A percentile compares a stretch with the other conserved stretches of the same genome.
Evolutionary conservation across 2,113 vertebrate genomes (phyloP).

Genomic region (Oryzias woworae): DNA sequence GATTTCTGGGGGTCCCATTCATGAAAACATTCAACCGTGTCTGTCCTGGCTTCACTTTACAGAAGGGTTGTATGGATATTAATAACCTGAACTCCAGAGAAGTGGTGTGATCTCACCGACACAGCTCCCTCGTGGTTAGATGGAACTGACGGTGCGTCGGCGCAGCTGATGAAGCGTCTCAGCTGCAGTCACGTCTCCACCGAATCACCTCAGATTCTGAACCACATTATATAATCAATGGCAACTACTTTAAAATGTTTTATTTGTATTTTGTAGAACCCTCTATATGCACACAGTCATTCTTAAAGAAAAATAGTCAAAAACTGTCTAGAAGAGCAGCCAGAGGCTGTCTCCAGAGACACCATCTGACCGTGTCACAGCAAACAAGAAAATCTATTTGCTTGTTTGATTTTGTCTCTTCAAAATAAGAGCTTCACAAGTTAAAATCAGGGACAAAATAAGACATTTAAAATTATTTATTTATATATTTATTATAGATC

Average conservation of each 20-base stretch:
- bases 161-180: constrained; percentile 26
- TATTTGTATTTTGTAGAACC: constrained; percentile 29
- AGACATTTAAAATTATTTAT: no score
- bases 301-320: constrained; percentile 43
- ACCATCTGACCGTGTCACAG: constrained; percentile 1
- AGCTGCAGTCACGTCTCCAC: constrained; percentile 33
- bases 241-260: no score
- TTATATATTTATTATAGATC: no score
- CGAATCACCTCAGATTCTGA: constrained; percentile 11
- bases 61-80: constrained; percentile 55
- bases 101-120: constrained; percentile 44
- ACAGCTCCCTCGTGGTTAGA: constrained; percentile 31
- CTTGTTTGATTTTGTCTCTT: constrained; percentile 1
- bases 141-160: constrained; percentile 31
- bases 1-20: constrained; percentile 54
- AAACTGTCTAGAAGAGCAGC: constrained; percentile 32
- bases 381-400: neutral
- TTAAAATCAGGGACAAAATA: no score
- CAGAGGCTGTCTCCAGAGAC: constrained; percentile 12
- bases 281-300: constrained; percentile 37
- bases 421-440: no score
- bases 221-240: constrained; percentile 17
- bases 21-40: constrained; percentile 42
- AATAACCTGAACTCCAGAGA: constrained; percentile 50
- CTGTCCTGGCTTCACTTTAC: constrained; percentile 49